Evolutionary conservation across 2,113 vertebrate genomes (phyloP).

Genomic region (Pontoporia blainvillei): DNA sequence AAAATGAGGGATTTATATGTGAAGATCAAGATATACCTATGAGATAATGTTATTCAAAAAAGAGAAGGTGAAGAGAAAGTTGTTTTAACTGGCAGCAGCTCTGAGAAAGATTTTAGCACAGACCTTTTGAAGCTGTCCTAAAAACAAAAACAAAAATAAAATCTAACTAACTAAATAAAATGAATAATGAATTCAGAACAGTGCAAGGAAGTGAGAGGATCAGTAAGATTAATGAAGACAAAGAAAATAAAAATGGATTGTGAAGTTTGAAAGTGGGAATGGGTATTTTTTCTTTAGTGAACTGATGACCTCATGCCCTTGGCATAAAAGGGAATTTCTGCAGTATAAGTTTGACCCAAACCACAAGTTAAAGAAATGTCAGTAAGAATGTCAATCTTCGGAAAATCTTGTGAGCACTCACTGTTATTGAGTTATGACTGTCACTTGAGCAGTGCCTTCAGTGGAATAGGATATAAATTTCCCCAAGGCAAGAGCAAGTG

Average conservation of each 20-base stretch:
- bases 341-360: not conserved
- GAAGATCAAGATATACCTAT: not conserved
- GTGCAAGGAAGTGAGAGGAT: not conserved
- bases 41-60: not conserved
- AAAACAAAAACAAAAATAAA: not conserved
- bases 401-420: constrained; percentile 28
- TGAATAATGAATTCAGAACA: not conserved
- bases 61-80: not conserved
- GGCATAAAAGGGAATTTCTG: not conserved
- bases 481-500: not conserved
- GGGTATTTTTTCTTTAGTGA: not conserved
- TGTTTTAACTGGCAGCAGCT: not conserved
- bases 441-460: constrained; percentile 48
- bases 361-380: constrained; percentile 9
- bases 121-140: not conserved
- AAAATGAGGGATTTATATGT: not conserved
- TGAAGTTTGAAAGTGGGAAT: not conserved
- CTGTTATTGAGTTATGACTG: constrained; percentile 52
- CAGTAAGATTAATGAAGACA: not conserved
- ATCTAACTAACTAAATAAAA: not conserved
- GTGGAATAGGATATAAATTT: constrained; percentile 57
- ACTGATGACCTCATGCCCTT: not conserved
- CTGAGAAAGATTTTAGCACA: not conserved
- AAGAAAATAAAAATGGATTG: not conserved
- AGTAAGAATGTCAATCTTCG: constrained; percentile 39